Evolutionary conservation across 2,888 invertebrate genomes (phyloP).

Genomic region (Stenichneumon culpator): DNA sequence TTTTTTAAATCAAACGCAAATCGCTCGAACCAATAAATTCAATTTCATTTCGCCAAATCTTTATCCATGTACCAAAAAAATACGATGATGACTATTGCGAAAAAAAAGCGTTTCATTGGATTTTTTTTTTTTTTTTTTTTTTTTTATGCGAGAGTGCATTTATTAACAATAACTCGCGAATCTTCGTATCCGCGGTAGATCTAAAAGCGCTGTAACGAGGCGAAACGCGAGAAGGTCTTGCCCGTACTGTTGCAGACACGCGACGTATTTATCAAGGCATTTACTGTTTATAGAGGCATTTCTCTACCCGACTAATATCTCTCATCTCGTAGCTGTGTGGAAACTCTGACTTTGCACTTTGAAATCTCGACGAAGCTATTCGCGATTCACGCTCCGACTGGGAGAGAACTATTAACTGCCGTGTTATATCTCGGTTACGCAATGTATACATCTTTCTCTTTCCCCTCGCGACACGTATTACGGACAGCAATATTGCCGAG

Average conservation of each 20-base stretch:
- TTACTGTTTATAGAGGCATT: conserved; percentile 32
- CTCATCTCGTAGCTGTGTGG: neutral
- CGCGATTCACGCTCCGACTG: neutral
- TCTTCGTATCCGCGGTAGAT: neutral
- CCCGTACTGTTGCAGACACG: conserved; percentile 6
- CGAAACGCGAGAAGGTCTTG: neutral
- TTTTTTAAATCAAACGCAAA: too few relatives aligned
- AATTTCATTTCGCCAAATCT: too few relatives aligned
- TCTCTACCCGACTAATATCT: conserved; percentile 14
- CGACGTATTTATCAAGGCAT: conserved; percentile 37
- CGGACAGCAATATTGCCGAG: too few relatives aligned
- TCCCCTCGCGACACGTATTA: neutral
- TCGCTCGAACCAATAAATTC: too few relatives aligned
- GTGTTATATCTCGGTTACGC: conserved; percentile 13
- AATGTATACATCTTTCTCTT: neutral
- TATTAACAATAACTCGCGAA: conserved; percentile 19
- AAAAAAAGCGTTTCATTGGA: too few relatives aligned
- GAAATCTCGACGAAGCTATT: conserved; percentile 2
- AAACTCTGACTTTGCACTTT: conserved; percentile 51
- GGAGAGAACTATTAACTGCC: neutral
- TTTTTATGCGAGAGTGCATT: neutral
- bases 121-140: too few relatives aligned
- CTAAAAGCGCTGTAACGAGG: neutral
- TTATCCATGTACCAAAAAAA: too few relatives aligned
- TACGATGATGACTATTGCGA: too few relatives aligned